A percentile compares a stretch with the other conserved stretches of the same genome.
These are phyloP conservation scores for Xestobium rufovillosum DNA, from an alignment of 2,888 invertebrate genomes.

Conservation along the genomic window DNA sequence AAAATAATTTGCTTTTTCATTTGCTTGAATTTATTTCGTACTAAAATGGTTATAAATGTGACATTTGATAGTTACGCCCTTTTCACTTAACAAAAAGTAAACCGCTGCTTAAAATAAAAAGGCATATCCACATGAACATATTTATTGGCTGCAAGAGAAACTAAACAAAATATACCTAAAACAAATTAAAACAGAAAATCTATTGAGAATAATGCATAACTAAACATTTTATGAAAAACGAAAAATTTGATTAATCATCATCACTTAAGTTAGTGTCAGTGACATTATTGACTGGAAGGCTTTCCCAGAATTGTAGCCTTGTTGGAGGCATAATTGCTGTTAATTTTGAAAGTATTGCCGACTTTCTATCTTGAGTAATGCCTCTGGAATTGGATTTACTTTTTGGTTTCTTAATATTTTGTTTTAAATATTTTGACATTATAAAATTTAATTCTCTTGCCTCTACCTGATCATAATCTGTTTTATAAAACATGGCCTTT, in stretches of 20 bases:
- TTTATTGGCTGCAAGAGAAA: no score
- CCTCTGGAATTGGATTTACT: background rate
- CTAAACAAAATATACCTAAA: no score
- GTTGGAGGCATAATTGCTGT: background rate
- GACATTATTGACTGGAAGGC: constrained; percentile 1
- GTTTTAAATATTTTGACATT: background rate
- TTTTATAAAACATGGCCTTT: constrained; percentile 1
- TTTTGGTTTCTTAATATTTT: background rate
- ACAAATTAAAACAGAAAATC: no score
- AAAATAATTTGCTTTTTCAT: background rate
- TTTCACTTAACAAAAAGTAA: background rate
- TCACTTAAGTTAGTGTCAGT: background rate
- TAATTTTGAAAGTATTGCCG: background rate
- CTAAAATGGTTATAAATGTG: background rate
- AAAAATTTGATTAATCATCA: constrained; percentile 1
- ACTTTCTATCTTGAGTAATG: background rate
- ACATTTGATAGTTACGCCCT: background rate
- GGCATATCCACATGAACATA: no score
- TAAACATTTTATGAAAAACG: background rate
- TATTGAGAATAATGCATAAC: background rate
- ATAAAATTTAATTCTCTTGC: background rate
- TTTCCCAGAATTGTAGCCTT: constrained; percentile 3
- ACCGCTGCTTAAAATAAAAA: background rate
- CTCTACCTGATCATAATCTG: constrained; percentile 1
- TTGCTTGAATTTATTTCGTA: background rate